Evolutionary conservation across 2,113 vertebrate genomes (phyloP).

Genomic region (Xiphophorus maculatus): DNA sequence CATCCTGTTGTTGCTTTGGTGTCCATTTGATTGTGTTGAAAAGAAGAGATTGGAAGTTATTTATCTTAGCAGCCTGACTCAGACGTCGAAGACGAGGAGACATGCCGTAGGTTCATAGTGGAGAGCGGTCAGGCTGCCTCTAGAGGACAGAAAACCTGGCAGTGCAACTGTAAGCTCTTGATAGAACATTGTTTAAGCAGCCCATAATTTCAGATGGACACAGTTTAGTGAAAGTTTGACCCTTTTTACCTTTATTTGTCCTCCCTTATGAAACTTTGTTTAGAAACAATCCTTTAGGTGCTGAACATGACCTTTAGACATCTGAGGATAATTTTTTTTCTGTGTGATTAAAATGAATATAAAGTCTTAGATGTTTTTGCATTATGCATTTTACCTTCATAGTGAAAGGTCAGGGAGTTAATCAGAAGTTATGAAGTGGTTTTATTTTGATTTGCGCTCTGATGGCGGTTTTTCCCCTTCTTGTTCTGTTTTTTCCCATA

Average conservation of each 20-base stretch:
- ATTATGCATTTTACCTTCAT: background rate
- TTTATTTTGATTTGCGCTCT: background rate
- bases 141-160: constrained; percentile 14
- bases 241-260: background rate
- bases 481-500: background rate
- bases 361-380: background rate
- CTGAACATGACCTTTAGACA: background rate
- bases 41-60: constrained; percentile 34
- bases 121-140: background rate
- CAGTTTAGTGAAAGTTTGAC: constrained; percentile 5
- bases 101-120: constrained; percentile 10
- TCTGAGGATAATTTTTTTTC: background rate
- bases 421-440: background rate
- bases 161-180: constrained; percentile 48
- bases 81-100: constrained; percentile 30
- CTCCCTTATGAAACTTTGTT: background rate
- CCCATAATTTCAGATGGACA: constrained; percentile 3
- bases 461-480: too few species aligned
- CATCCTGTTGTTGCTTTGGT: constrained; percentile 31
- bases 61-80: constrained; percentile 32
- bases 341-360: background rate
- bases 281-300: background rate
- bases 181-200: constrained; percentile 50
- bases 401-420: background rate
- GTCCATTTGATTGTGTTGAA: constrained; percentile 33